phyloP scores from a whole-genome alignment of 2,113 vertebrate genomes.

The Ellobius talpinus region DNA sequence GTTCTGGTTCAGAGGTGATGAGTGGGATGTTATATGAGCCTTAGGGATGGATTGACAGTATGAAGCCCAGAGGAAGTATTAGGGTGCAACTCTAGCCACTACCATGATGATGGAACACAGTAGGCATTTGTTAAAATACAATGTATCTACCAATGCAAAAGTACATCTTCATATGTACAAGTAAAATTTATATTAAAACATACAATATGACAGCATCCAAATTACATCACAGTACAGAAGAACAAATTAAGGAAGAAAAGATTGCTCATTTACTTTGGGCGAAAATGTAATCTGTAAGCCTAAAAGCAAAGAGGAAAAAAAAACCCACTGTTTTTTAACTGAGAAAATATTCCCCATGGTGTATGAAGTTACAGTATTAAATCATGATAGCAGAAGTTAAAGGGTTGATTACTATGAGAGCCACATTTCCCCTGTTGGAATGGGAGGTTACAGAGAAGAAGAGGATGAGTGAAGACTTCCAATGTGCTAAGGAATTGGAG shows the following conservation, averaged over 20 bases:
- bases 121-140: background rate
- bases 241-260: background rate
- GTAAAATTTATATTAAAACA: background rate
- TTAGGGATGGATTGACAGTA: background rate
- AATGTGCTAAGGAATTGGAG: background rate
- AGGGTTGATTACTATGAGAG: accelerated
- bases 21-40: background rate
- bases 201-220: background rate
- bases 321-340: background rate
- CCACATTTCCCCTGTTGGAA: background rate
- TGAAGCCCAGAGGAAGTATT: background rate
- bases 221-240: background rate
- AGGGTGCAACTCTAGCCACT: background rate
- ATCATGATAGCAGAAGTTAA: background rate
- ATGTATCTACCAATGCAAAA: background rate
- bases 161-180: background rate
- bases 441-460: no score
- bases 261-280: background rate
- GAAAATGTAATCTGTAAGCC: background rate
- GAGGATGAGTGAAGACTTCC: background rate
- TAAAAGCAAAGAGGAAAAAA: background rate
- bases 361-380: background rate
- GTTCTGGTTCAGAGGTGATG: background rate
- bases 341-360: background rate
- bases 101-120: background rate